Evolutionary conservation across 2,888 invertebrate genomes (phyloP).

Genomic region (Rhopalosiphum nymphaeae): DNA sequence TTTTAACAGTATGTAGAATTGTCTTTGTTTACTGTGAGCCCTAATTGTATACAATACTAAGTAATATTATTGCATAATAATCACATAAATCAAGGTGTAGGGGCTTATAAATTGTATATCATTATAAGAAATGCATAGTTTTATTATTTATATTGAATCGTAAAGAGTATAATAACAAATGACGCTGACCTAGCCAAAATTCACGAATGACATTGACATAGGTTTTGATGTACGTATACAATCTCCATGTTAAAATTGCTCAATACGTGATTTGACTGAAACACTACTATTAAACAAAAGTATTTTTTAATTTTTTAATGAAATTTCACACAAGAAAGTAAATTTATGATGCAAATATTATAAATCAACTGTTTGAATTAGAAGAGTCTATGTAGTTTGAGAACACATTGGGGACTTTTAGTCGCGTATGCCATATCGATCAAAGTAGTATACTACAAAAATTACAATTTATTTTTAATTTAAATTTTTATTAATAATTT

Average conservation of each 20-base stretch:
- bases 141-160: neutral
- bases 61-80: neutral
- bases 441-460: neutral
- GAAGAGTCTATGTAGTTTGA: neutral
- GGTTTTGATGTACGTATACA: neutral
- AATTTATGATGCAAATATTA: neutral
- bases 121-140: neutral
- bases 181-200: neutral
- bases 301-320: neutral
- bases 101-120: neutral
- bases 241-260: neutral
- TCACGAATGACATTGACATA: constrained; percentile 28
- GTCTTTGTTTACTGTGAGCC: neutral
- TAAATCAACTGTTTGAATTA: neutral
- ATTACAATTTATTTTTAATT: neutral
- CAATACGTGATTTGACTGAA: constrained; percentile 5
- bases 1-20: neutral
- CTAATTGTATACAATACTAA: neutral
- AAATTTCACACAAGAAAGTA: neutral
- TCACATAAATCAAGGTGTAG: neutral
- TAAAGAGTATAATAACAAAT: neutral
- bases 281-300: neutral
- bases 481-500: neutral
- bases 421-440: neutral
- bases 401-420: neutral